phyloP scores from a whole-genome alignment of 2,113 vertebrate species.

The Apteryx owenii region DNA sequence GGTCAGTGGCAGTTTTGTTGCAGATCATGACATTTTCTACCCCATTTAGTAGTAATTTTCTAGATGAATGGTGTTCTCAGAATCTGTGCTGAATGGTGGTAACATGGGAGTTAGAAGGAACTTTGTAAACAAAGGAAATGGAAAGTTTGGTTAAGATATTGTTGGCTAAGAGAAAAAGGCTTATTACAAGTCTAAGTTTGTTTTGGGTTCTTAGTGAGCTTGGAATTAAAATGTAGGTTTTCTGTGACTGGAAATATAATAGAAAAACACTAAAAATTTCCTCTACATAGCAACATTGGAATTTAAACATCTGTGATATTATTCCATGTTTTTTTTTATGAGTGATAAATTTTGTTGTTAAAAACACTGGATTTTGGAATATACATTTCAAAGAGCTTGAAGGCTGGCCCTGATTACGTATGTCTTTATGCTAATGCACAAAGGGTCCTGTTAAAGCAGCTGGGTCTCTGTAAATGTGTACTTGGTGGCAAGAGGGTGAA shows the following conservation, averaged over 20 bases:
- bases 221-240: constrained; percentile 53
- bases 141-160: constrained; percentile 67
- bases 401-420: neutral
- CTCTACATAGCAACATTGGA: constrained; percentile 33
- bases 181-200: constrained; percentile 53
- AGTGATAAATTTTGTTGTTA: constrained; percentile 25
- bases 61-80: constrained; percentile 21
- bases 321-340: neutral
- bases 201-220: constrained; percentile 46
- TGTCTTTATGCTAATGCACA: neutral
- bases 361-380: neutral
- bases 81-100: constrained; percentile 9
- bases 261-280: constrained; percentile 49
- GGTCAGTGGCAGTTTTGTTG: neutral
- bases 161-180: constrained; percentile 52
- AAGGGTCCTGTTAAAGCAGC: neutral
- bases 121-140: constrained; percentile 72
- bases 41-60: constrained; percentile 17
- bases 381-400: neutral
- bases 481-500: neutral
- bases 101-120: constrained; percentile 24
- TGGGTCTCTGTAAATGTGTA: neutral
- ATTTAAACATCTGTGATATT: constrained; percentile 32
- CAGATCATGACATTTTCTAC: neutral
- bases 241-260: constrained; percentile 40